Conservation (phyloP, 2,113 vertebrate species). For the Chloebia gouldiae region DNA sequence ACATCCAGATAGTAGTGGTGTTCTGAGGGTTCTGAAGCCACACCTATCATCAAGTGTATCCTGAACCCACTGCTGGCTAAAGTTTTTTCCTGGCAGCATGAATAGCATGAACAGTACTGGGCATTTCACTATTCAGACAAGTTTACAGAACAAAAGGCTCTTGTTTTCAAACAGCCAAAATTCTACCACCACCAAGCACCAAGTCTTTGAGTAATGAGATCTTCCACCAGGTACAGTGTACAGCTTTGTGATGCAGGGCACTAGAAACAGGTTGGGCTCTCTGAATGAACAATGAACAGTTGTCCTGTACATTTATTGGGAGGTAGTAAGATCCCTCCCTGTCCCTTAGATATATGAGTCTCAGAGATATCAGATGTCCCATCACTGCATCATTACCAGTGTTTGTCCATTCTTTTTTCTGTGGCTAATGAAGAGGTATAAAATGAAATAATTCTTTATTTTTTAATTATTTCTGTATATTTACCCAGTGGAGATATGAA, state of each 20-base stretch:
- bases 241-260: background rate
- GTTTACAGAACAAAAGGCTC: background rate
- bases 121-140: background rate
- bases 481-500: background rate
- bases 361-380: conserved; percentile 1
- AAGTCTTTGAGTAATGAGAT: conserved; percentile 7
- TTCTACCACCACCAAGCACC: background rate
- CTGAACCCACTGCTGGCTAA: background rate
- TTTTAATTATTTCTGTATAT: background rate
- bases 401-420: background rate
- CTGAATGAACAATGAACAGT: background rate
- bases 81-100: background rate
- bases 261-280: background rate
- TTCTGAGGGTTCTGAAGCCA: background rate
- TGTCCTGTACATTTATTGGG: background rate
- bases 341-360: background rate
- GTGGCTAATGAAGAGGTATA: background rate
- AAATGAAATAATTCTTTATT: background rate
- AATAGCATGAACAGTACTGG: background rate
- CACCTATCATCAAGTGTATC: background rate
- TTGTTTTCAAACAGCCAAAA: background rate
- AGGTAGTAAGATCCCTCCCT: background rate
- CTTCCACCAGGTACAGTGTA: background rate
- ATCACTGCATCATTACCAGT: background rate
- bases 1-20: background rate